Conservation (phyloP, 1,140 invertebrate species). For the Drosophila mayri region DNA sequence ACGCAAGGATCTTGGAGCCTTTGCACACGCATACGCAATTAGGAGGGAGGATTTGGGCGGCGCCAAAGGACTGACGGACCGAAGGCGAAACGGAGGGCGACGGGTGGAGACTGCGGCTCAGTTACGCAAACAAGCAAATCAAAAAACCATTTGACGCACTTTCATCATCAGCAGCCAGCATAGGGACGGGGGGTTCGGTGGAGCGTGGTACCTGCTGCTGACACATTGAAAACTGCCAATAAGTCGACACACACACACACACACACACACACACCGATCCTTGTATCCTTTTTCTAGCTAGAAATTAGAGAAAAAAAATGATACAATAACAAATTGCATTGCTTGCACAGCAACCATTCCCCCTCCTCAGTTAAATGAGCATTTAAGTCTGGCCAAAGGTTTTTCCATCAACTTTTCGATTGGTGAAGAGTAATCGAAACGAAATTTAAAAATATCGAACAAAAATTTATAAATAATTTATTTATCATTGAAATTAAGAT, state of each 20-base stretch:
- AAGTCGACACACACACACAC: slow-evolving; percentile 42
- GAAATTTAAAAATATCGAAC: not conserved
- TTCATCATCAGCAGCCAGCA: slow-evolving; percentile 71
- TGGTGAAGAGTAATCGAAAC: slow-evolving; percentile 2
- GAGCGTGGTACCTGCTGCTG: slow-evolving; percentile 72
- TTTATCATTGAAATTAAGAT: not conserved
- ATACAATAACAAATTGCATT: slow-evolving; percentile 49
- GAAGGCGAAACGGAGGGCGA: not conserved
- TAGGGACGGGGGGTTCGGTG: slow-evolving; percentile 15
- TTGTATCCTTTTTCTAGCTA: slow-evolving; percentile 9
- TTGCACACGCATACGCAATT: slow-evolving; percentile 80
- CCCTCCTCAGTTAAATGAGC: slow-evolving; percentile 60
- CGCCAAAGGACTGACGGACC: not conserved
- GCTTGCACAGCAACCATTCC: slow-evolving; percentile 12
- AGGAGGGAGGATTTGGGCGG: slow-evolving; percentile 41
- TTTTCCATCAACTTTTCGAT: slow-evolving; percentile 35
- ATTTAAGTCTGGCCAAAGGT: slow-evolving; percentile 52
- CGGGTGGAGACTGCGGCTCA: slow-evolving; percentile 42
- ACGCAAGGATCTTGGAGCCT: slow-evolving; percentile 68
- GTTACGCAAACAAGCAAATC: slow-evolving; percentile 80
- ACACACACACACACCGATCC: not conserved
- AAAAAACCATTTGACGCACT: slow-evolving; percentile 82
- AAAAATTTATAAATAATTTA: not conserved
- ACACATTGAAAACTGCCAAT: slow-evolving; percentile 79
- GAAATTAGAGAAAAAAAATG: slow-evolving; percentile 23